These are phyloP conservation scores for Halotydeus destructor DNA, from an alignment of 1,140 invertebrate species.

Conservation along the genomic window DNA sequence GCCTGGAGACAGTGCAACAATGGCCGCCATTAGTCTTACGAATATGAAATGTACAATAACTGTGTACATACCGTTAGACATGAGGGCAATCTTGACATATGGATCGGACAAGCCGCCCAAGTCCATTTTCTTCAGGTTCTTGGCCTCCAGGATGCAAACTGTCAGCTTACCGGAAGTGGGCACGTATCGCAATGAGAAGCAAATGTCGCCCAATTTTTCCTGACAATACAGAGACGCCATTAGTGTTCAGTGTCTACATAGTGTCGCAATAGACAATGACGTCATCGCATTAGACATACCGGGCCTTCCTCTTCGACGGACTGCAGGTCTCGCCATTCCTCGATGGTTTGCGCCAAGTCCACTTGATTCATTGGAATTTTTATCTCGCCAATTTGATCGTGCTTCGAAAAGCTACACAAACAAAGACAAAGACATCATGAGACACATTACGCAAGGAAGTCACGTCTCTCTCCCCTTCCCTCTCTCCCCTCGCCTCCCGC, in stretches of 20 bases:
- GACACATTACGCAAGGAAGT: not conserved
- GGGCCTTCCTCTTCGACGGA: slow-evolving; percentile 93
- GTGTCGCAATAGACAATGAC: not conserved
- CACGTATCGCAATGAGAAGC: slow-evolving; percentile 49
- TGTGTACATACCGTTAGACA: slow-evolving; percentile 4
- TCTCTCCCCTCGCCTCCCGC: too few species aligned
- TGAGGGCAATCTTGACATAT: slow-evolving; percentile 50
- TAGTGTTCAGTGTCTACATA: not conserved
- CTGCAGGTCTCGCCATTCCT: slow-evolving; percentile 93
- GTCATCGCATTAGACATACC: not conserved
- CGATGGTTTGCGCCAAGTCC: slow-evolving; percentile 93
- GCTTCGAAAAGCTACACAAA: slow-evolving; percentile 72
- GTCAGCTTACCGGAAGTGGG: slow-evolving; percentile 51
- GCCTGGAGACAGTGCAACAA: slow-evolving; percentile 4
- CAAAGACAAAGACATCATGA: slow-evolving; percentile 21
- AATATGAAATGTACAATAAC: not conserved
- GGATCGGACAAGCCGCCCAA: slow-evolving; percentile 69
- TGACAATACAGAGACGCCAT: not conserved
- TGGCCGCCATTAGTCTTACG: too few species aligned
- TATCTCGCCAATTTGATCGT: slow-evolving; percentile 98
- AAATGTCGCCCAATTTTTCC: slow-evolving; percentile 51
- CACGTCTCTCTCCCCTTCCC: not conserved
- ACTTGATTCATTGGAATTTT: slow-evolving; percentile 92
- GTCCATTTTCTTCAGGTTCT: slow-evolving; percentile 57
- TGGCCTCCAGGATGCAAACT: slow-evolving; percentile 50